Percentiles rank a stretch among this genome's conserved stretches.
Evolutionary conservation across 2,113 vertebrate genomes (phyloP).

Genomic region (Petromus typicus): DNA sequence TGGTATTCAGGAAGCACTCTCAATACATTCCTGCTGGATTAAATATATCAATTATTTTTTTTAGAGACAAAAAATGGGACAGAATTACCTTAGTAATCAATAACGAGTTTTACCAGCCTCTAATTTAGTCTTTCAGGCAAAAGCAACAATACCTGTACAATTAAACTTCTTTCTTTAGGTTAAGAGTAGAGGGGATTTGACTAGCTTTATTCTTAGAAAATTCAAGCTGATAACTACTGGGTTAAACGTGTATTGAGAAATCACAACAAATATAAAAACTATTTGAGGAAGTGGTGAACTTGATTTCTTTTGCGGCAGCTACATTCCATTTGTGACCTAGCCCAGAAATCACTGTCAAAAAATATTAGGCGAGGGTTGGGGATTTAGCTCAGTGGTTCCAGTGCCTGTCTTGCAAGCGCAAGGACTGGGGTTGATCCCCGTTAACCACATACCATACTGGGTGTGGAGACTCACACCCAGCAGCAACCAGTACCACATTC

Average conservation of each 20-base stretch:
- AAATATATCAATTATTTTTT: neutral
- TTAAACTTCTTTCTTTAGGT: neutral
- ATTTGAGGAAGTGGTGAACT: neutral
- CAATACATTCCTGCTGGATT: neutral
- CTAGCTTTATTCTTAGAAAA: slow-evolving; percentile 1
- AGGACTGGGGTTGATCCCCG: too few species aligned
- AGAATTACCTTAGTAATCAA: neutral
- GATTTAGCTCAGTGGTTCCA: too few species aligned
- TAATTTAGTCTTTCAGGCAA: neutral
- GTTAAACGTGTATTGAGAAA: slow-evolving; percentile 14
- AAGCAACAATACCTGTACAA: neutral
- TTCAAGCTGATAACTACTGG: neutral
- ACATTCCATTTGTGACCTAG: neutral
- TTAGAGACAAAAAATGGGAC: neutral
- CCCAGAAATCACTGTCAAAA: neutral
- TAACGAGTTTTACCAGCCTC: neutral
- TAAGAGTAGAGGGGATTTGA: too few species aligned
- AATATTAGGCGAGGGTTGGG: neutral
- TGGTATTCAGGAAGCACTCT: neutral
- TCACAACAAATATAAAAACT: neutral
- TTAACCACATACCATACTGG: too few species aligned
- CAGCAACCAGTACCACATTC: too few species aligned
- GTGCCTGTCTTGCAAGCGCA: too few species aligned
- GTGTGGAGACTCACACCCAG: too few species aligned
- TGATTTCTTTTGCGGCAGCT: neutral